phyloP scores from a whole-genome alignment of 2,888 invertebrate genomes.

The Agrotis clavis region DNA sequence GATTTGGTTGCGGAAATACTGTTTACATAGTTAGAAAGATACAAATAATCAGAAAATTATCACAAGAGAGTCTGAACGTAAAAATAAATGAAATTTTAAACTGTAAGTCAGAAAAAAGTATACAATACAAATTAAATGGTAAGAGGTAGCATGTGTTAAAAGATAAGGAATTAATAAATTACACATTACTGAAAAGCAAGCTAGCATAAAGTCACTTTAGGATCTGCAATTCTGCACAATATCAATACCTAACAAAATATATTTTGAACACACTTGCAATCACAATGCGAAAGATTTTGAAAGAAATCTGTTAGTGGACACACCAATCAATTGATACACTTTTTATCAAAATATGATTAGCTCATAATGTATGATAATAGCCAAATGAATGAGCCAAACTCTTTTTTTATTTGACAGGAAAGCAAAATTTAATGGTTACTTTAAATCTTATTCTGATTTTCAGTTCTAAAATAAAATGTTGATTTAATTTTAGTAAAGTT shows the following conservation, averaged over 20 bases:
- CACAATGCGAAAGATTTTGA: neutral
- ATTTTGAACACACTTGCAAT: neutral
- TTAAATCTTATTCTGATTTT: too few species aligned
- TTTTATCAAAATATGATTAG: too few species aligned
- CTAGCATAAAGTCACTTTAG: neutral
- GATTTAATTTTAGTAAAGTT: too few species aligned
- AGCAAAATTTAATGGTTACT: too few species aligned
- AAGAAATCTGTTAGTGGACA: neutral
- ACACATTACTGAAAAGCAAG: slow-evolving; percentile 15
- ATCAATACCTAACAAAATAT: neutral
- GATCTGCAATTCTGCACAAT: slow-evolving; percentile 9
- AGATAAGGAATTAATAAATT: neutral
- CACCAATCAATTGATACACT: too few species aligned
- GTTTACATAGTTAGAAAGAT: neutral
- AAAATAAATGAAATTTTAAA: neutral
- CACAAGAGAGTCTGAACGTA: neutral
- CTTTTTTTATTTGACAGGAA: too few species aligned
- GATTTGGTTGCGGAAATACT: neutral
- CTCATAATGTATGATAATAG: too few species aligned
- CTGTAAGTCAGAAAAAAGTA: neutral
- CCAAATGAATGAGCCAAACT: too few species aligned
- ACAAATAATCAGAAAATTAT: slow-evolving; percentile 10
- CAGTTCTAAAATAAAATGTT: too few species aligned
- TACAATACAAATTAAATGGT: slow-evolving; percentile 3
- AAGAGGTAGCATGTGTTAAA: slow-evolving; percentile 29